Evolutionary conservation across 2,888 invertebrate genomes (phyloP), one percentile per base, ranked within the genome.

Genomic region (Dasypolia templi): DNA sequence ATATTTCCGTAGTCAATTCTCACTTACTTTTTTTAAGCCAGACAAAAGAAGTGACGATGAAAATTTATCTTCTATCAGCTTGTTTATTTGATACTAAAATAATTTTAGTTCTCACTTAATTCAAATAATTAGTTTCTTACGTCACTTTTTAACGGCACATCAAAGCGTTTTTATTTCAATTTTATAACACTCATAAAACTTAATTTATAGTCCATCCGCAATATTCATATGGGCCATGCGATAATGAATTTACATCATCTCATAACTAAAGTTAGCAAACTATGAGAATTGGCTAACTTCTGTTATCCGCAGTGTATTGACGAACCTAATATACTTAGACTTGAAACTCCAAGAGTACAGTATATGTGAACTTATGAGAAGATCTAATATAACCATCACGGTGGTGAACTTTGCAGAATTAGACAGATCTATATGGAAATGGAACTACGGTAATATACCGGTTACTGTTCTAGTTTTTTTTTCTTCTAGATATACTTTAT

Each of bases 221-320:
- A 73, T 76, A 78, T 84, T 73, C 73, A 78, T 79, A 75, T 72
- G 29, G 26, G 35, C 67, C 77, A 78, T 75, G 65, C 71, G 80
- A 82, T 90, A 89, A 87, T 88, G 88, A 91, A 92, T 90, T 82
- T 72, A 84, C 88, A 90, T 90, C 87, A 88, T 88, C 87, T 86
- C 84, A 87, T 90, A 89, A 88, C 88, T 79, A 78, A 88, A 89
- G 87, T 89, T 91, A 86, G 81, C 72, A 92, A 75, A 92, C 91
- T 92, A 89, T 85, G 88, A 85, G 90, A 92, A 93, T 91, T 87
- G 91, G 84, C 86, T 85, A 94, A 95, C 92, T 95, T 93, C 85
- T 88, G 90, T 93, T 92, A 95, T 95, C 94, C 92, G 90, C 80
- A 86, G 85, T 89, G 92, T 87, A 92, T 92, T 90, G 90, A 86